These are phyloP conservation scores for Epinephelus cyanopodus DNA, from an alignment of 2,113 vertebrate genomes.

Conservation along the genomic window DNA sequence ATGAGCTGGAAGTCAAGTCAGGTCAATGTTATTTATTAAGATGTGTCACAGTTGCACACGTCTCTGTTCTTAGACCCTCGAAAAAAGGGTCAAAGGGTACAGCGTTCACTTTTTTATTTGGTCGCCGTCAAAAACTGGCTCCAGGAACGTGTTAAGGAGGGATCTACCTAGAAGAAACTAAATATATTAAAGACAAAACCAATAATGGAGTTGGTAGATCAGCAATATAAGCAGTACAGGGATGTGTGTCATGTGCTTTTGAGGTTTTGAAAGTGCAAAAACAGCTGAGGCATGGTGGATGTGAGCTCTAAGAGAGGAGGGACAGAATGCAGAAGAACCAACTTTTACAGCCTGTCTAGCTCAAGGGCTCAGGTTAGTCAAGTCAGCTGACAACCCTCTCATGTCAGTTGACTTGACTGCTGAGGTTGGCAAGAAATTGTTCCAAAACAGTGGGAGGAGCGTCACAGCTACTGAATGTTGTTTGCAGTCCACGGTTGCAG, in stretches of 20 bases:
- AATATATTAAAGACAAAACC: neutral
- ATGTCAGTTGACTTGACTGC: too few relatives aligned
- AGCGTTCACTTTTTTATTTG: neutral
- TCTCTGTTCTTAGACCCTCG: neutral
- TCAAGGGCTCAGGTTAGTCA: too few relatives aligned
- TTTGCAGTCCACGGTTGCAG: neutral
- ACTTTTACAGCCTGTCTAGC: neutral
- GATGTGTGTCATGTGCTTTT: neutral
- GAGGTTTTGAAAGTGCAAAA: neutral
- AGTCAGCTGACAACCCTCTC: neutral
- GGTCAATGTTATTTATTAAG: neutral
- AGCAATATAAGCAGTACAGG: neutral
- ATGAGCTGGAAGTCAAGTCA: neutral
- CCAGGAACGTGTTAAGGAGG: neutral
- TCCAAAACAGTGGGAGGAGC: too few relatives aligned
- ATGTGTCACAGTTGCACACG: neutral
- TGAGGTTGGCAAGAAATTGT: too few relatives aligned
- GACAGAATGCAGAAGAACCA: neutral
- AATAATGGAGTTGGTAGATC: neutral
- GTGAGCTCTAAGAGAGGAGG: neutral
- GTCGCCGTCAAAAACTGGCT: neutral
- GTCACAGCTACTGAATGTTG: too few relatives aligned
- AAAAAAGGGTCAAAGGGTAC: neutral
- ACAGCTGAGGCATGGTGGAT: too few relatives aligned
- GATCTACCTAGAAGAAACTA: neutral